Percentiles rank a stretch among this genome's conserved stretches.
Conservation (phyloP, 2,797 vertebrate genomes). For the Sorex maritimensis region DNA sequence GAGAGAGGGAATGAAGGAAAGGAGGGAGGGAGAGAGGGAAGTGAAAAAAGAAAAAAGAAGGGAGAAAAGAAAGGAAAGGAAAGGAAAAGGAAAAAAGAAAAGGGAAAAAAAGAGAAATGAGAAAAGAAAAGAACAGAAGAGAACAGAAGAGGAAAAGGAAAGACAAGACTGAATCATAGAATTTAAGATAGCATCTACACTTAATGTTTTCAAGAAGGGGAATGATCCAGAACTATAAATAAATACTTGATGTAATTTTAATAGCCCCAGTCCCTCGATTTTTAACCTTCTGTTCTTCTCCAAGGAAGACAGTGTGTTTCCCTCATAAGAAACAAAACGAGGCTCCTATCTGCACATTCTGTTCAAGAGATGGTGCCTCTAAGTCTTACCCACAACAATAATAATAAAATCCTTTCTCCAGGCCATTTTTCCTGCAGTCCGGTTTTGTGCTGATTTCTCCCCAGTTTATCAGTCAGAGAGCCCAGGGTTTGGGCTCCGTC, state of each 20-base stretch:
- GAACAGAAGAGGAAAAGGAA: no score
- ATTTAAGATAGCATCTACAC: not conserved
- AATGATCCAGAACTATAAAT: slow-evolving; percentile 9
- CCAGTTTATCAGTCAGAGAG: slow-evolving; percentile 11
- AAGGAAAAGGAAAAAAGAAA: no score
- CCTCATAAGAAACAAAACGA: not conserved
- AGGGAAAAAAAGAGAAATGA: no score
- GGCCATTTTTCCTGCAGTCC: not conserved
- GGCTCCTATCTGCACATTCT: not conserved
- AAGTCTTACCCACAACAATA: slow-evolving; percentile 50
- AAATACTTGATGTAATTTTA: slow-evolving; percentile 45
- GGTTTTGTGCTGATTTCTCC: not conserved
- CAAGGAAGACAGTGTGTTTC: slow-evolving; percentile 14
- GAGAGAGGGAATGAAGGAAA: no score
- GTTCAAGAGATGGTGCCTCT: slow-evolving; percentile 26
- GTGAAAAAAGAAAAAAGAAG: no score
- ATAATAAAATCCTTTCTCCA: slow-evolving; percentile 71
- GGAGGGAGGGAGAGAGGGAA: no score
- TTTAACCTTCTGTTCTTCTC: slow-evolving; percentile 36
- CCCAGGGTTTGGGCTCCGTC: slow-evolving; percentile 43
- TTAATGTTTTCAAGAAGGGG: not conserved
- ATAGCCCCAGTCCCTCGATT: not conserved
- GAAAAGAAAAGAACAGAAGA: no score
- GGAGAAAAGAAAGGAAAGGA: no score
- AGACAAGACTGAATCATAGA: not conserved